Conservation (phyloP, 1,140 invertebrate species). For the Camponotus pennsylvanicus region DNA sequence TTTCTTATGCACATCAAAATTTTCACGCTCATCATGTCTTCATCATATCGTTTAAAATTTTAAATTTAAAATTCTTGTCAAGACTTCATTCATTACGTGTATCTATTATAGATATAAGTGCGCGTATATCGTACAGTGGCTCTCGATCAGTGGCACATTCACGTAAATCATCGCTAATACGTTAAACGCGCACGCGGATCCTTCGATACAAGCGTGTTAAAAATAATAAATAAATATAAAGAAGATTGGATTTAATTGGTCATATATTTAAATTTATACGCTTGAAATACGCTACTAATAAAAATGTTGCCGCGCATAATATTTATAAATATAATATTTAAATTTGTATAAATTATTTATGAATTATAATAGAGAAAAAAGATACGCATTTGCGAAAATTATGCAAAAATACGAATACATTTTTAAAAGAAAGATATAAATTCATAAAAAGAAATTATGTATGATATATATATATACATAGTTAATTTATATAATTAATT, state of each 20-base stretch:
- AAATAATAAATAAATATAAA: neutral
- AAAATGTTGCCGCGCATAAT: neutral
- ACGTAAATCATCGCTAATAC: conserved; percentile 23
- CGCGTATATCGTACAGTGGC: conserved; percentile 37
- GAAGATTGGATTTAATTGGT: neutral
- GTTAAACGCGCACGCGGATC: conserved; percentile 29
- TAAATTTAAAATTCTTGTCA: conserved; percentile 5
- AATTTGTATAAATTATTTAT: conserved; percentile 10
- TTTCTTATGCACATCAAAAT: conserved; percentile 26
- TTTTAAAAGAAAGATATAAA: conserved; percentile 1
- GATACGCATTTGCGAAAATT: neutral
- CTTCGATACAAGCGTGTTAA: neutral
- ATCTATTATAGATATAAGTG: conserved; percentile 22
- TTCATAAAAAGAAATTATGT: too few species aligned
- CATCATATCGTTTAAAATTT: neutral
- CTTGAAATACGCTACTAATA: too few species aligned
- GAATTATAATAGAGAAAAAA: neutral
- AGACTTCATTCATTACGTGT: neutral
- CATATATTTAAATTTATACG: neutral
- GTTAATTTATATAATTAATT: neutral
- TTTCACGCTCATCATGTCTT: conserved; percentile 38
- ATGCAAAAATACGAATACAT: neutral
- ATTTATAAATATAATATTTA: neutral
- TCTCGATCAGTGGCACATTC: conserved; percentile 30
- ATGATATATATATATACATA: neutral